Conservation (phyloP, 2,888 invertebrate species). For the Polydrusus cervinus region DNA sequence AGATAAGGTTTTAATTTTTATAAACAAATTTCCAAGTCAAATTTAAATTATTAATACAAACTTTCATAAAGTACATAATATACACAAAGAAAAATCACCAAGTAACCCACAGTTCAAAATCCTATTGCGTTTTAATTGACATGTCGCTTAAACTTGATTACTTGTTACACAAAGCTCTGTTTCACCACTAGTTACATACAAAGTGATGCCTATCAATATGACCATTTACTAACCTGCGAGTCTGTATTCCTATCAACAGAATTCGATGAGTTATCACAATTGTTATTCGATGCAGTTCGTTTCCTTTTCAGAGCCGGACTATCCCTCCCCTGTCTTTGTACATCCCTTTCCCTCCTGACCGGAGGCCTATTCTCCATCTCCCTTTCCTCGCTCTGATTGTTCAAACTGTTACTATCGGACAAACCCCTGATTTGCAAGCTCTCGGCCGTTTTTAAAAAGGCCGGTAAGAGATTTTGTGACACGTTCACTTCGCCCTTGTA, state of each 20-base stretch:
- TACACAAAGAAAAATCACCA: too few relatives aligned
- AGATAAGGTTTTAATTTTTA: background rate
- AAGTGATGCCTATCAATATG: too few relatives aligned
- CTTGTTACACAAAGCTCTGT: too few relatives aligned
- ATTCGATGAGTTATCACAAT: slow-evolving; percentile 79
- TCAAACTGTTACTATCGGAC: slow-evolving; percentile 83
- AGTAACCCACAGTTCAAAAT: too few relatives aligned
- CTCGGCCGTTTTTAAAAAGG: slow-evolving; percentile 94
- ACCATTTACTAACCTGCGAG: slow-evolving; percentile 75
- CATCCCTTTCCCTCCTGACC: slow-evolving; percentile 44
- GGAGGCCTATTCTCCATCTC: slow-evolving; percentile 62
- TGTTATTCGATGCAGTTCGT: slow-evolving; percentile 77
- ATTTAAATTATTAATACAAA: too few relatives aligned
- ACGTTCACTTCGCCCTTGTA: slow-evolving; percentile 89
- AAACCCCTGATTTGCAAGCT: slow-evolving; percentile 92
- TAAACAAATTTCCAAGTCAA: background rate
- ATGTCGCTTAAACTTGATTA: too few relatives aligned
- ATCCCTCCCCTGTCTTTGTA: slow-evolving; percentile 61
- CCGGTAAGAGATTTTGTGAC: slow-evolving; percentile 91
- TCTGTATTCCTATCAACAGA: slow-evolving; percentile 79
- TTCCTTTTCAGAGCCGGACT: slow-evolving; percentile 76
- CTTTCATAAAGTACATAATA: too few relatives aligned
- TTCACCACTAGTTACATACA: too few relatives aligned
- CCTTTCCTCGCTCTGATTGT: slow-evolving; percentile 62
- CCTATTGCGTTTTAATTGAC: too few relatives aligned